phyloP scores from a whole-genome alignment of 2,797 vertebrate genomes.

The Mus spretus region DNA sequence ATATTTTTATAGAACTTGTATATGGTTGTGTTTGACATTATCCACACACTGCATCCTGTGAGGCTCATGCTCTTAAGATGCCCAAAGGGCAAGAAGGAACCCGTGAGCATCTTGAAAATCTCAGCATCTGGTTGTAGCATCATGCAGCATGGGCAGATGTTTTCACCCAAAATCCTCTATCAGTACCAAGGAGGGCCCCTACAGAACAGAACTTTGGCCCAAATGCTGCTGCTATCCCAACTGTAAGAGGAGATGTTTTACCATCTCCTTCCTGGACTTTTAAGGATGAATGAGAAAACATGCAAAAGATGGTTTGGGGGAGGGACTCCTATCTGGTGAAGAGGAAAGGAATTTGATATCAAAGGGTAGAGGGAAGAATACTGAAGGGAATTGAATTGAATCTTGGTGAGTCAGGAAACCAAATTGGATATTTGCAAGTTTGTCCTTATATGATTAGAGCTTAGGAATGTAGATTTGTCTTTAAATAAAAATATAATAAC shows the following conservation, averaged over 20 bases:
- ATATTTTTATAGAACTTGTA: not conserved
- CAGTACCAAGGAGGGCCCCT: not conserved
- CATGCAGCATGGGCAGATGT: not conserved
- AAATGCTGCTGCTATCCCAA: not conserved
- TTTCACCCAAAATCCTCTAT: not conserved
- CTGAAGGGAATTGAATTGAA: conserved; percentile 24
- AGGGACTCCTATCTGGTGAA: not conserved
- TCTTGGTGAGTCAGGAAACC: conserved; percentile 32
- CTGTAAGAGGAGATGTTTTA: not conserved
- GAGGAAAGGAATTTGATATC: not conserved
- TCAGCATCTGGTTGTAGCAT: not conserved
- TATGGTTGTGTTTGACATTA: not conserved
- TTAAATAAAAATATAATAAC: conserved; percentile 29
- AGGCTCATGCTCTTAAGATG: not conserved
- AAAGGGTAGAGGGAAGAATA: not conserved
- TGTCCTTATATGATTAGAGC: not conserved
- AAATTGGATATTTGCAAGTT: conserved; percentile 32
- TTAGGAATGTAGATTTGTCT: conserved; percentile 21
- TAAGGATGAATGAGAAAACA: not conserved
- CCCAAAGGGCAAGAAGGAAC: not conserved
- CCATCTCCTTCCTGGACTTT: not conserved
- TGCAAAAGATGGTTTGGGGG: not conserved
- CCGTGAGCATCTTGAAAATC: not conserved
- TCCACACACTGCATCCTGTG: not conserved
- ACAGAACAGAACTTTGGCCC: not conserved